These are phyloP conservation scores for Sciaenops ocellatus DNA, from an alignment of 2,797 vertebrate genomes.

Conservation along the genomic window DNA sequence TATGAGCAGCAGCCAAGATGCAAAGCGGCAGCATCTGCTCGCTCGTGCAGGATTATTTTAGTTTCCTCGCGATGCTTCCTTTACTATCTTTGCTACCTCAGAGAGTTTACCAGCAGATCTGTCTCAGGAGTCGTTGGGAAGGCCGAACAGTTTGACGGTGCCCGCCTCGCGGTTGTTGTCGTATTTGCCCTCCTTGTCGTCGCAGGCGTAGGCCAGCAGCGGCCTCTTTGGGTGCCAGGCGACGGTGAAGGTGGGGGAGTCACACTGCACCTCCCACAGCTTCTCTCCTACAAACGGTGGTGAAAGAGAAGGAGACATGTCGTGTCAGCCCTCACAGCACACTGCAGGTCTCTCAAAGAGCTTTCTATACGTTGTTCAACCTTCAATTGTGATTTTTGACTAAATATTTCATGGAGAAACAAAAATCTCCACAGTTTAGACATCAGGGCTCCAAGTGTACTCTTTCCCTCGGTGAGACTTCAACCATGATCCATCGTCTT, in stretches of 20 bases:
- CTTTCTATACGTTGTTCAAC: no score
- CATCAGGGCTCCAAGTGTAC: no score
- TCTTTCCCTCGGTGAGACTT: no score
- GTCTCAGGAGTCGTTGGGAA: constrained; percentile 93
- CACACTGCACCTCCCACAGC: constrained; percentile 98
- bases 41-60: neutral
- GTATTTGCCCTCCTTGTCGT: constrained; percentile 98
- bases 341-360: no score
- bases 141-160: constrained; percentile 97
- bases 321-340: neutral
- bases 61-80: neutral
- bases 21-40: neutral
- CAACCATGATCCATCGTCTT: no score
- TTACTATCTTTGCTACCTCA: neutral
- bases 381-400: no score
- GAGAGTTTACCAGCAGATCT: no score
- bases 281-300: constrained; percentile 89
- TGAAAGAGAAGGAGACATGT: neutral
- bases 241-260: constrained; percentile 97
- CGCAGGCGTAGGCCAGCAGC: constrained; percentile 95
- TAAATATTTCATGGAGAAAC: no score
- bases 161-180: constrained; percentile 97
- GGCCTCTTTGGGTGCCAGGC: constrained; percentile 98
- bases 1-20: neutral
- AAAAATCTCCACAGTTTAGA: no score